Base-by-base conservation (phyloP, 2,888 invertebrate genomes). In the Lasioglossum marginatum region DNA sequence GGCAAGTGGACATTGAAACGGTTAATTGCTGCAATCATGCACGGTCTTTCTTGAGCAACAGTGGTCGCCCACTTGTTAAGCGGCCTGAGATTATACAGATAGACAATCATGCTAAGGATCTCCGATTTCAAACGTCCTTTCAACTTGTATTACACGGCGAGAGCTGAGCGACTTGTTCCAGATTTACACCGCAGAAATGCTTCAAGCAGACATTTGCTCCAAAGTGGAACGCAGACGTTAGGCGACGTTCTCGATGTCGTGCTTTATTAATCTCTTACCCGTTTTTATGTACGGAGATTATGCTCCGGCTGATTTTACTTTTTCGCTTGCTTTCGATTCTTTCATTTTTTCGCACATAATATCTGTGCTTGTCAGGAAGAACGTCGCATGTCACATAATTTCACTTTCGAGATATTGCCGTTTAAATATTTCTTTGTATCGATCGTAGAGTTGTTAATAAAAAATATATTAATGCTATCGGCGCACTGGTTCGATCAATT, bases 61-160 rank as follows among this genome's bases (percentile, higher is more conserved):
- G 45, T 52, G 73, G 76, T 87, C 83, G 77, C 66, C 70, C 63
- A 70, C n/a, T 37, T 81, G 77, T 68, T 81, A 74, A 81, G 43
- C 19, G 76, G 78, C 57, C 76, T n/a, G 81, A 83, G 77, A 86
- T 83, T 87, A 82, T 72, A 76, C 83, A 70, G 82, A 72, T 77
- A 83, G 84, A 85, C 84, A 91, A 87, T 91, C 90, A 89, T 86
- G 90, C 82, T 87, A 87, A 85, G 85, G 82, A 82, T 92, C 92
- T 94, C 93, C 88, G 89, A 92, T 94, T 93, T 94, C 94, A 90
- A 89, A 85, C 91, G 93, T 93, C 93, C 93, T 94, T 93, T 92
- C 92, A 94, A 93, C 93, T 94, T 92, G 90, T 90, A 87, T 93
- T 93, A 92, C 93, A 92, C 88, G 77, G 27, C 87, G 89, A 84